Base-by-base conservation (phyloP, 2,113 vertebrate species). In the Pteruthius melanotis region DNA sequence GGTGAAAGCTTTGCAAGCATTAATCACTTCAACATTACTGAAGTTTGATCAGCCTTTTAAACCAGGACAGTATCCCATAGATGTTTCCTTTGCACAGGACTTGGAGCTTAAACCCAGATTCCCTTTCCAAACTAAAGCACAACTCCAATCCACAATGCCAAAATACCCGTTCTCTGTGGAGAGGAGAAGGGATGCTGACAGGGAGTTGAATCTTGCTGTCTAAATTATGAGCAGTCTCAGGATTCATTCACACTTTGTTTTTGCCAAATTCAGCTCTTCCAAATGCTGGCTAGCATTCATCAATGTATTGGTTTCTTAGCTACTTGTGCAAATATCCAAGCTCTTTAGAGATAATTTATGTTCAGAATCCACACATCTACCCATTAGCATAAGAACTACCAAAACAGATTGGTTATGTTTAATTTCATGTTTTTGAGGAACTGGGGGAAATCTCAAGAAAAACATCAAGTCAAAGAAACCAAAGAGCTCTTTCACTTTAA, bases 311-410 rank as follows among this genome's bases (percentile, higher is more conserved):
- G 52, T 82, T 94, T 89, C 91, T 91, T 54, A 95, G 89, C 65
- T 92, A 52, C 94, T 77, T 59, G 74, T 83, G 89, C 77, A 85
- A 94, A 94, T 82, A 95, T 5, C 45, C 49, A 82, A 76, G 64
- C 45, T 93, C 82, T 80, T 95, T 57, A 93, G 54, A 87, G 59
- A 91, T 79, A 94, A 95, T 94, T 95, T 95, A 95, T 79, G 84
- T 85, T 95, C 66, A 80, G 56, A 94, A 91, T 57, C 91, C 90
- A 94, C 83, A 85, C 45, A 50, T 84, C 81, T 33, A 63, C 3
- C 19, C 79, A 79, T 94, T 87, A 93, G 90, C 89, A 93, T 94
- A 92, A 80, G 35, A 83, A 76, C 90, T 69, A 94, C 71, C 79
- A 89, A 84, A 94, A 90, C 93, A 96, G 86, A 94, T 84, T 87